A percentile compares a stretch with the other conserved stretches of the same genome.
Evolutionary conservation across 2,797 vertebrate genomes (phyloP).

Genomic region (Sibirionetta formosa): DNA sequence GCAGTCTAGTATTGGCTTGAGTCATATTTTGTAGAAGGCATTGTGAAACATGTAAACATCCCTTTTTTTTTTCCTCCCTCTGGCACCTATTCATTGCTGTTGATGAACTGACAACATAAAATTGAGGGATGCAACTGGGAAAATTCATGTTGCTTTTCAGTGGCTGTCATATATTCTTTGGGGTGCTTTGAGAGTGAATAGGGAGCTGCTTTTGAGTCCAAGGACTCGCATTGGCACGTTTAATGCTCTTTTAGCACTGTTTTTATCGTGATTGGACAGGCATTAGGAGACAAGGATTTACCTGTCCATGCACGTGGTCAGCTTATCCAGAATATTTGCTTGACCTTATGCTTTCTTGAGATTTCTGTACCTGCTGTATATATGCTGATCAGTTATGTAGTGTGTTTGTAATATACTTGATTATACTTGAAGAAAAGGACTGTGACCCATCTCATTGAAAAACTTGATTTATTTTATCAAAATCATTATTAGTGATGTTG

Average conservation of each 20-base stretch:
- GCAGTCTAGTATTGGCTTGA: not conserved
- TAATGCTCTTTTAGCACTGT: not conserved
- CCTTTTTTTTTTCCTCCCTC: not conserved
- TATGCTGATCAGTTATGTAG: not conserved
- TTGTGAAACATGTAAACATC: not conserved
- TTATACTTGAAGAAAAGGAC: not conserved
- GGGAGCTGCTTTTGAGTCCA: not conserved
- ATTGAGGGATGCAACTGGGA: not conserved
- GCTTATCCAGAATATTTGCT: not conserved
- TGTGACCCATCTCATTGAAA: not conserved
- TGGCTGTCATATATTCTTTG: not conserved
- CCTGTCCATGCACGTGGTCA: not conserved
- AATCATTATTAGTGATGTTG: not conserved
- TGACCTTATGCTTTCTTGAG: not conserved
- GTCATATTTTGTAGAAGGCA: not conserved
- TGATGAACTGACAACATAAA: not conserved
- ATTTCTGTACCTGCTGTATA: not conserved
- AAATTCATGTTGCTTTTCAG: not conserved
- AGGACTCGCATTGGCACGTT: not conserved
- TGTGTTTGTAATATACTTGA: not conserved
- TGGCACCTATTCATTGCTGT: not conserved
- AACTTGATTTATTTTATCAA: slow-evolving; percentile 4
- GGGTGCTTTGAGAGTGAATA: not conserved
- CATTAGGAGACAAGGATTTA: not conserved
- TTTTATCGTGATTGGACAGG: not conserved